Conservation (phyloP, 1,140 invertebrate species). For the Prorops nasuta region DNA sequence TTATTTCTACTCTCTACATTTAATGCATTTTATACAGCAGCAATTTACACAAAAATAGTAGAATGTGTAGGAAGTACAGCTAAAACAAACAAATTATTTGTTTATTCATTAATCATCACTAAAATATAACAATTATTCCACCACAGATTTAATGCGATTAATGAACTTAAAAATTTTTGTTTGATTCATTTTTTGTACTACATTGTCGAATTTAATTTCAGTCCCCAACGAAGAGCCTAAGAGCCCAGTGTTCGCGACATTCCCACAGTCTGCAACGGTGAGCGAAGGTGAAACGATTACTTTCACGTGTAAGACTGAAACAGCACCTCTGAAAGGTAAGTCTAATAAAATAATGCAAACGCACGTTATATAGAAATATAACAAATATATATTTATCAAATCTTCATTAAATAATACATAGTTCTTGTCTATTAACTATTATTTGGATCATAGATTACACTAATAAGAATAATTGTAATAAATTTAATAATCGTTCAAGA, state of each 20-base stretch:
- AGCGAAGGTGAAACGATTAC: constrained; percentile 76
- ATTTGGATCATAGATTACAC: too few relatives aligned
- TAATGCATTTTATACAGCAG: too few relatives aligned
- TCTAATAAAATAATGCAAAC: constrained; percentile 1
- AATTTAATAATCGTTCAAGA: neutral
- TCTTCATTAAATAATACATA: neutral
- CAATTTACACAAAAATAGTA: too few relatives aligned
- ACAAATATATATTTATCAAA: neutral
- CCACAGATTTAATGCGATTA: too few relatives aligned
- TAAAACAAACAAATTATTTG: too few relatives aligned
- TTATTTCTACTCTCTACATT: too few relatives aligned
- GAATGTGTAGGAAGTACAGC: too few relatives aligned
- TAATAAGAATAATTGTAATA: neutral
- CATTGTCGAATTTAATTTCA: constrained; percentile 29
- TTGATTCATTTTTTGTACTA: constrained; percentile 1
- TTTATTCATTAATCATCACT: too few relatives aligned
- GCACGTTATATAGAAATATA: too few relatives aligned
- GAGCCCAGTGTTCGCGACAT: constrained; percentile 81
- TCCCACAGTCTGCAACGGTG: constrained; percentile 85
- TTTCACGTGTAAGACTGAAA: constrained; percentile 79
- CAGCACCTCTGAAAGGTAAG: constrained; percentile 64
- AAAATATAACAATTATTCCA: too few relatives aligned
- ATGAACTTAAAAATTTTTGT: neutral
- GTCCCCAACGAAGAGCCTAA: constrained; percentile 85
- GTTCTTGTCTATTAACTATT: too few relatives aligned